Percentiles rank a stretch among this genome's conserved stretches.
Conservation (phyloP, 2,797 vertebrate species). For the Enteromius afrohamiltoni region DNA sequence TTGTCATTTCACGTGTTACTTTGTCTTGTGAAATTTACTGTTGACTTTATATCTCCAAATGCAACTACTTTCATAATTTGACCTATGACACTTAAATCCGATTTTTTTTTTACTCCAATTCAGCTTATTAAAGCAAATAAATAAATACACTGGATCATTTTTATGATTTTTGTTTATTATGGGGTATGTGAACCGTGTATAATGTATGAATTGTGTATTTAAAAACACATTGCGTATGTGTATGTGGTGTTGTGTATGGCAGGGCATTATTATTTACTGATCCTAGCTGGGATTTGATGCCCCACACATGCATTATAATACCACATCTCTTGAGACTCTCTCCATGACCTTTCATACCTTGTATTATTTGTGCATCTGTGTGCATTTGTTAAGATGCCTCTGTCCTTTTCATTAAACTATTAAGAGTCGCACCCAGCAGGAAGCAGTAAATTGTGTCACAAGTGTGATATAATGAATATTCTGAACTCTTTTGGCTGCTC, state of each 20-base stretch:
- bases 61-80: neutral
- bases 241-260: slow-evolving; percentile 10
- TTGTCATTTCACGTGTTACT: neutral
- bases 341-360: slow-evolving; percentile 20
- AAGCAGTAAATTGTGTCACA: slow-evolving; percentile 47
- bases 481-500: slow-evolving; percentile 46
- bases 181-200: neutral
- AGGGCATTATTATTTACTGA: slow-evolving; percentile 50
- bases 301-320: slow-evolving; percentile 44
- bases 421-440: slow-evolving; percentile 51
- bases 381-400: slow-evolving; percentile 27
- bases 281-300: slow-evolving; percentile 32
- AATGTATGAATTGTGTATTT: slow-evolving; percentile 21
- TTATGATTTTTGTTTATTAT: neutral
- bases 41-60: neutral
- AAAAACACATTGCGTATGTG: neutral
- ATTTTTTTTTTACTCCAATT: neutral
- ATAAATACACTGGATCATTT: neutral
- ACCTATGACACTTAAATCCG: neutral
- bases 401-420: slow-evolving; percentile 42
- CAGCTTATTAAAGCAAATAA: neutral
- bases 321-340: slow-evolving; percentile 18
- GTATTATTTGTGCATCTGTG: slow-evolving; percentile 44
- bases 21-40: neutral
- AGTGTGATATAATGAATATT: slow-evolving; percentile 50